Conservation (phyloP, 2,888 invertebrate species). For the Nephrotoma appendiculata region DNA sequence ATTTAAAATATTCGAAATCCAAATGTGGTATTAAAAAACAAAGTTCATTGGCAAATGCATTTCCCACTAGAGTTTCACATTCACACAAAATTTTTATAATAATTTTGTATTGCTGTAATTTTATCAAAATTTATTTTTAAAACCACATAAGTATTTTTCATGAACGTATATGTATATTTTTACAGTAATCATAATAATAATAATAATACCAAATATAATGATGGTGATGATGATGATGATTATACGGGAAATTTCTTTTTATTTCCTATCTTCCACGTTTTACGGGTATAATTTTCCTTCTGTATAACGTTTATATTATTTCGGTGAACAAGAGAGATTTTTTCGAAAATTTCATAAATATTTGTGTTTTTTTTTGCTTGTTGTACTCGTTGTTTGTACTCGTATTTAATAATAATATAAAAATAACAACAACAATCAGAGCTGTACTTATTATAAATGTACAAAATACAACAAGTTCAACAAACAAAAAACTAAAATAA, state of each 20-base stretch:
- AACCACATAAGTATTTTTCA: background rate
- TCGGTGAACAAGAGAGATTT: background rate
- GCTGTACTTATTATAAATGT: background rate
- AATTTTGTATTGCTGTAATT: too few relatives aligned
- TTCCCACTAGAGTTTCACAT: too few relatives aligned
- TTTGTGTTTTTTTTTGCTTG: background rate
- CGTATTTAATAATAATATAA: background rate
- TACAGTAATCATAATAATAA: background rate
- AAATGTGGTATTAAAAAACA: too few relatives aligned
- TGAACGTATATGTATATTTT: background rate
- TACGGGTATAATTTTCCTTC: background rate
- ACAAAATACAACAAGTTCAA: background rate
- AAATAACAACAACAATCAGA: background rate
- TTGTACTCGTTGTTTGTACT: too few relatives aligned
- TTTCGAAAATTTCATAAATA: background rate
- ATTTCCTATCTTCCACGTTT: background rate
- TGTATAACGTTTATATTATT: background rate
- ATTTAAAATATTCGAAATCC: too few relatives aligned
- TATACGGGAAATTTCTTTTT: background rate
- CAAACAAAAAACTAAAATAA: background rate
- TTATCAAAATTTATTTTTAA: too few relatives aligned
- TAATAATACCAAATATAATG: background rate
- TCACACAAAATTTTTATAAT: too few relatives aligned
- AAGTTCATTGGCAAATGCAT: too few relatives aligned
- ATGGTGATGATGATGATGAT: background rate